These are phyloP conservation scores for Drosophila mayri DNA, from an alignment of 1,140 invertebrate genomes.

Conservation along the genomic window DNA sequence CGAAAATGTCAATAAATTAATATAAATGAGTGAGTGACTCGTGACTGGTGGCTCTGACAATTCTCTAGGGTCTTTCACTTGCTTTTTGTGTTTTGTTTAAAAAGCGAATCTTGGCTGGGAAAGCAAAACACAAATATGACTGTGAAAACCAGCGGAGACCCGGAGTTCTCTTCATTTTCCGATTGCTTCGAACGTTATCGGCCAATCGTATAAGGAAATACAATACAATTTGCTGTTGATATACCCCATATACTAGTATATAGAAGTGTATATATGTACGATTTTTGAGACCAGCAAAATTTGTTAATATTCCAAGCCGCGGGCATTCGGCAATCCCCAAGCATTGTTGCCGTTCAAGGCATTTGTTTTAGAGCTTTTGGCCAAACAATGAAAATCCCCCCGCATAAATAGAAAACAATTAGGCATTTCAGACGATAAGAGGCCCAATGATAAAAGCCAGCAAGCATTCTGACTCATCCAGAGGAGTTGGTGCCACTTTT, in stretches of 20 bases:
- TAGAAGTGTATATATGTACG: constrained; percentile 8
- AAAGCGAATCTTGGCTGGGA: constrained; percentile 34
- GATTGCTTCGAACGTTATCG: constrained; percentile 49
- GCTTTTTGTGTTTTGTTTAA: not conserved
- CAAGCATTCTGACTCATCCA: constrained; percentile 54
- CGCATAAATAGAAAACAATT: constrained; percentile 82
- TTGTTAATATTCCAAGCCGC: constrained; percentile 22
- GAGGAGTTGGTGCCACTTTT: constrained; percentile 26
- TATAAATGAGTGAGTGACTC: constrained; percentile 79
- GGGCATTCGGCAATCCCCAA: constrained; percentile 4
- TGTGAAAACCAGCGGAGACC: constrained; percentile 13
- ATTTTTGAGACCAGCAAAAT: constrained; percentile 24
- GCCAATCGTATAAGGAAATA: constrained; percentile 47
- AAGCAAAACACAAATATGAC: constrained; percentile 30
- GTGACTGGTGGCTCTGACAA: constrained; percentile 50
- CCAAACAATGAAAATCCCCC: constrained; percentile 71
- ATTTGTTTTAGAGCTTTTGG: constrained; percentile 53
- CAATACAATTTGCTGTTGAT: constrained; percentile 25
- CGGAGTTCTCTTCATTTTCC: constrained; percentile 28
- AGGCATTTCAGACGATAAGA: constrained; percentile 70
- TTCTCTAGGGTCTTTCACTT: constrained; percentile 24
- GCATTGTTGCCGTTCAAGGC: constrained; percentile 30
- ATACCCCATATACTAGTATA: constrained; percentile 15
- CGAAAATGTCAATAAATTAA: constrained; percentile 79
- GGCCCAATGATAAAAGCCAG: constrained; percentile 62